Evolutionary conservation across 1,140 invertebrate genomes (phyloP).

Genomic region (Globodera rostochiensis): DNA sequence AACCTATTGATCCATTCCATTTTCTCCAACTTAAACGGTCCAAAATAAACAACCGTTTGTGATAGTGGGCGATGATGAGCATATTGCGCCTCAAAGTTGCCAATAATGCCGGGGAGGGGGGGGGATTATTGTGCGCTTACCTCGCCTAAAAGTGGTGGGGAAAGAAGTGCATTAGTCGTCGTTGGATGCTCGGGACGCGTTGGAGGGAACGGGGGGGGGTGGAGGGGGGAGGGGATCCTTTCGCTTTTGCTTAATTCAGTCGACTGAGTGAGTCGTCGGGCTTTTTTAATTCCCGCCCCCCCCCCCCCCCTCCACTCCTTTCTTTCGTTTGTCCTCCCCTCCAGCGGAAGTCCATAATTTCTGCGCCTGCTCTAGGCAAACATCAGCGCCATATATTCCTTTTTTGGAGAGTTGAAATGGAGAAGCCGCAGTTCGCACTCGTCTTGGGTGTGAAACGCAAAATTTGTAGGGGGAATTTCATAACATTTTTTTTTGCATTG

Average conservation of each 20-base stretch:
- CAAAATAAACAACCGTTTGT: too few species aligned
- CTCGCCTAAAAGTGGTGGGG: background rate
- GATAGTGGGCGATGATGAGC: too few species aligned
- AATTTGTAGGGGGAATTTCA: background rate
- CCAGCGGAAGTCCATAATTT: constrained; percentile 9
- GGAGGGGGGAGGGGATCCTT: background rate
- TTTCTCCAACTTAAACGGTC: too few species aligned
- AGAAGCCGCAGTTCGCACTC: background rate
- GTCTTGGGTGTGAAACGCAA: background rate
- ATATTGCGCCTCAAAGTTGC: background rate
- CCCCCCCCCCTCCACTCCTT: background rate
- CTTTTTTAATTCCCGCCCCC: constrained; percentile 4
- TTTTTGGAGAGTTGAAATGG: background rate
- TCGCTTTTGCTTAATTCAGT: constrained; percentile 7
- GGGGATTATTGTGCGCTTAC: background rate
- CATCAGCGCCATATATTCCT: background rate
- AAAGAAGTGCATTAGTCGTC: background rate
- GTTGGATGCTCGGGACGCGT: background rate
- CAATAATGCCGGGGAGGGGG: background rate
- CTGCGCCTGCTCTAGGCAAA: constrained; percentile 4
- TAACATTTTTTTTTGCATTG: background rate
- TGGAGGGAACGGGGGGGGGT: background rate
- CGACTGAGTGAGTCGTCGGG: background rate
- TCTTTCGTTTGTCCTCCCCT: background rate
- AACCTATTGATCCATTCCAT: too few species aligned